Evolutionary conservation across 2,113 vertebrate species (phyloP).

Genomic region (Cyanoramphus novaezelandiae): DNA sequence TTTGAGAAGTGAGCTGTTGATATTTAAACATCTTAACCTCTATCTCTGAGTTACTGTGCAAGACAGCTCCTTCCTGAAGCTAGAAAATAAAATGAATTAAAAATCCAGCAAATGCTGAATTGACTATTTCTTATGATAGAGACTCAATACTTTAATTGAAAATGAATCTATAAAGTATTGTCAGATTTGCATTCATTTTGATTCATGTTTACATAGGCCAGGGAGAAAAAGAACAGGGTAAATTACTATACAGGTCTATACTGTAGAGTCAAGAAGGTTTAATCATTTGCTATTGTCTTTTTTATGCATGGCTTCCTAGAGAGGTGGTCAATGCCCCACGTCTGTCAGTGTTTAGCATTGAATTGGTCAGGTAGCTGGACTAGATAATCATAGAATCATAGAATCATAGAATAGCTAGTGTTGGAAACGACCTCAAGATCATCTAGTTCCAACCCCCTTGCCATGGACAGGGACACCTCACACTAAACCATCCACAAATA

Average conservation of each 20-base stretch:
- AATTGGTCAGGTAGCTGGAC: not conserved
- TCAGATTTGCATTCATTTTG: not conserved
- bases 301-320: not conserved
- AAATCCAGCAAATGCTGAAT: not conserved
- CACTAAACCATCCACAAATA: no score
- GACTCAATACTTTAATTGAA: not conserved
- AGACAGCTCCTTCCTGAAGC: not conserved
- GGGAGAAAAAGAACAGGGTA: not conserved
- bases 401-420: not conserved
- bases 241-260: not conserved
- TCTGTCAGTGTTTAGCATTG: not conserved
- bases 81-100: slow-evolving; percentile 25
- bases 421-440: not conserved
- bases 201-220: not conserved
- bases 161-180: not conserved
- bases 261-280: not conserved
- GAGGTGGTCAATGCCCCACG: not conserved
- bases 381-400: not conserved
- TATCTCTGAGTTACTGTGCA: not conserved
- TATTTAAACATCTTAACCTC: slow-evolving; percentile 16
- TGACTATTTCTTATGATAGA: not conserved
- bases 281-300: not conserved
- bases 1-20: not conserved
- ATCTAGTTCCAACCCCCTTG: not conserved
- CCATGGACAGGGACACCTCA: not conserved